Base-by-base conservation (phyloP, 1,140 invertebrate species). In the Lineus longissimus region DNA sequence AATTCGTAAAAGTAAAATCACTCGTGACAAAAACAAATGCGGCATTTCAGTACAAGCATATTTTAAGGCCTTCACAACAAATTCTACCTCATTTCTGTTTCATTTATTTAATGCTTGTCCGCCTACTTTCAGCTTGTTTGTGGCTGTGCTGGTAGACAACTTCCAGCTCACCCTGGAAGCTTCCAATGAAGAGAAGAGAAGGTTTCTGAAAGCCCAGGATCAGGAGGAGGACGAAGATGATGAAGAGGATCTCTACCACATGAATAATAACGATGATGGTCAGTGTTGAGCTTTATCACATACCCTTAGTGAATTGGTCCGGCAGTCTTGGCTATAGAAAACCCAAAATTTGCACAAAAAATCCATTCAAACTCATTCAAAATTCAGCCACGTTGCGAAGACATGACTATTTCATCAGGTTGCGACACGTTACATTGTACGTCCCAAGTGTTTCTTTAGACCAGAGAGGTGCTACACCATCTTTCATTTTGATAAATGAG, bases 91-190 rank as follows among this genome's bases (percentile, higher is more conserved):
- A n/a, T n/a, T n/a, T n/a, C n/a, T n/a, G n/a, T n/a, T n/a, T n/a
- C n/a, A n/a, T n/a, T n/a, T n/a, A n/a, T n/a, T n/a, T n/a, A n/a
- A n/a, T n/a, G n/a, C n/a, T n/a, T n/a, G n/a, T n/a, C n/a, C n/a
- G n/a, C n/a, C n/a, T n/a, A n/a, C n/a, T n/a, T 25, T 15, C 47
- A 64, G 63, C 61, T 59, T 77, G 13, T 74, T 77, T 45, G 73
- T 77, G 2, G 76, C 76, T 29, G 76, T 77, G 15, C 55, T 77
- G 55, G 75, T 77, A 6, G 76, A 77, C 43, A 77, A 75, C 62
- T 77, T 77, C 59, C 74, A 77, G 36, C 43, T 76, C 15, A 64
- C 75, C 19, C 55, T 76, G 2, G 70, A 68, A 25, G 62, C 36
- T 6, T 23, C 43, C 15, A 30, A 60, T 43, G 61, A 61, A 13